These are phyloP conservation scores for Flexamia atlantica DNA, from an alignment of 2,888 invertebrate species.

Conservation along the genomic window DNA sequence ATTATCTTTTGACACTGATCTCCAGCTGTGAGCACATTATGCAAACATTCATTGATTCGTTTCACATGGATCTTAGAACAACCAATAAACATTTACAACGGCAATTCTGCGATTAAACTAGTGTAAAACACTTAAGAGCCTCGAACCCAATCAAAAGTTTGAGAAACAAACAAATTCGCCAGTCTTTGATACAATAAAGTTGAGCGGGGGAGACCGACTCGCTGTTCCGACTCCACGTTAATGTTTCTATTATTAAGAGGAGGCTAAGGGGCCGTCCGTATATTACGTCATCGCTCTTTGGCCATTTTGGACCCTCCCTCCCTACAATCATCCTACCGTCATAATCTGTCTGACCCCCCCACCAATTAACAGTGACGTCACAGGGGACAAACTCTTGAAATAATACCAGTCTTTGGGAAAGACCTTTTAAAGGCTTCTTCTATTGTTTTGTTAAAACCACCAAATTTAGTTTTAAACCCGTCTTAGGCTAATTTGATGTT, in stretches of 20 bases:
- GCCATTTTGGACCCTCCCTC: not conserved
- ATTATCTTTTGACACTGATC: no score
- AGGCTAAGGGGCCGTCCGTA: not conserved
- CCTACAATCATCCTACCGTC: no score
- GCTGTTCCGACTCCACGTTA: not conserved
- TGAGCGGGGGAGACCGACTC: not conserved
- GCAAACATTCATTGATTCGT: no score
- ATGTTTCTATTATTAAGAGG: conserved; percentile 38
- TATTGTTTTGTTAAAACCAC: no score
- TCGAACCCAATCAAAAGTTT: not conserved
- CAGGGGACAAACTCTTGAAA: no score
- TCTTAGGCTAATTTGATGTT: no score
- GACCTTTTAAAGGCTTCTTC: no score
- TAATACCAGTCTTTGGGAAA: no score
- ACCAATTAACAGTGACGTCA: no score
- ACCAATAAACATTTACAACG: not conserved
- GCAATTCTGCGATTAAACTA: not conserved
- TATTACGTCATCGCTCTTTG: conserved; percentile 47
- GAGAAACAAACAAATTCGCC: conserved; percentile 13
- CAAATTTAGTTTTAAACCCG: no score
- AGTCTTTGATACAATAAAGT: conserved; percentile 6
- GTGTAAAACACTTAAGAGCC: not conserved
- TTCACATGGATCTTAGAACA: not conserved
- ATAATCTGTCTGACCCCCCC: no score
- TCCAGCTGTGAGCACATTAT: no score